Base-by-base conservation (phyloP, 92 coral and sea anemone species). In the Desmophyllum pertusum region DNA sequence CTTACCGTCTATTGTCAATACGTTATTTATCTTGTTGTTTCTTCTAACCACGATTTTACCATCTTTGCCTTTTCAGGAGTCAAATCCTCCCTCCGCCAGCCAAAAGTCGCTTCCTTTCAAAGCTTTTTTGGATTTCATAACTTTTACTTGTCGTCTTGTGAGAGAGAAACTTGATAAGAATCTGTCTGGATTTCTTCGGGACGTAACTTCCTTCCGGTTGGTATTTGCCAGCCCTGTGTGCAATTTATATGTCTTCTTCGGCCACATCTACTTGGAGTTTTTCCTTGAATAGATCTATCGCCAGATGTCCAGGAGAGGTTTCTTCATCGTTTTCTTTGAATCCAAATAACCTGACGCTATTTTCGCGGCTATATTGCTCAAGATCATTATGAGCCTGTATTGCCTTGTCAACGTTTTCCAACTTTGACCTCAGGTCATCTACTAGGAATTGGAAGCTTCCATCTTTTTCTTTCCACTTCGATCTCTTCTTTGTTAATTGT, bases 141-240 rank as follows among this genome's bases (percentile, higher is more conserved):
- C 19, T n/a, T 66, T 66, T 8, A 8, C 72, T n/a, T 66, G n/a
- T 66, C 11, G 38, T 8, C 23, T 66, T 13, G 25, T 66, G 2
- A 66, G 72, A n/a, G 25, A 3, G 11, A 35, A n/a, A n/a, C n/a
- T n/a, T n/a, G n/a, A n/a, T n/a, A n/a, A n/a, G n/a, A n/a, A n/a
- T n/a, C n/a, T n/a, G 72, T 66, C 72, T 66, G 72, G 72, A 29
- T n/a, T 66, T 66, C 35, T 66, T 9, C 3, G 33, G 2, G 23
- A 14, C 42, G 35, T 7, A 37, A 3, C 23, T 31, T 5, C 72
- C 72, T n/a, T 66, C 72, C 13, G 35, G 72, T 5, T 17, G 9
- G 72, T 30, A 66, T n/a, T 66, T 66, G 35, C 72, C 72, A 66
- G 35, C 72, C 25, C 72, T 9, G 35, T 66, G 72, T 9, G 72